Percentiles rank a stretch among this genome's conserved stretches.
phyloP scores from a whole-genome alignment of 2,888 invertebrate species.

The Pilophorus perplexus region DNA sequence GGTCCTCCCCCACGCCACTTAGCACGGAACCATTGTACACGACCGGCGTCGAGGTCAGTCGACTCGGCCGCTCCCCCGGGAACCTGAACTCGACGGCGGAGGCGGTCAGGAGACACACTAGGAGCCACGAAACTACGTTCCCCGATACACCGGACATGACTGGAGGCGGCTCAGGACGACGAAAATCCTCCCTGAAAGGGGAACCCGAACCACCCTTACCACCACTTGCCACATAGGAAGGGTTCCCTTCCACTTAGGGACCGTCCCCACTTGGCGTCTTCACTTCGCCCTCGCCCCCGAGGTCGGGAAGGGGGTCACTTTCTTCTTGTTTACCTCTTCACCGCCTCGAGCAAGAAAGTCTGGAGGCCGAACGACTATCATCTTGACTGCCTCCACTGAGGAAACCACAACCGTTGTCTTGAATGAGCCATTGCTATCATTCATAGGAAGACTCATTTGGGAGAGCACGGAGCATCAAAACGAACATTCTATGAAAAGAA shows the following conservation, averaged over 20 bases:
- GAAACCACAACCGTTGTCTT: no score
- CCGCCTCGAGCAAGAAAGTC: slow-evolving; percentile 24
- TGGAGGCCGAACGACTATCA: slow-evolving; percentile 16
- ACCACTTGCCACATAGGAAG: background rate
- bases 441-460: no score
- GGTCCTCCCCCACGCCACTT: background rate
- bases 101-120: slow-evolving; percentile 2
- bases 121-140: slow-evolving; percentile 31
- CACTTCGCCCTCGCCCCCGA: slow-evolving; percentile 1
- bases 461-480: no score
- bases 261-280: background rate
- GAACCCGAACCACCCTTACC: no score
- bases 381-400: no score
- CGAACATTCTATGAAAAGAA: no score
- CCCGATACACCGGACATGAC: slow-evolving; percentile 39
- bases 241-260: no score
- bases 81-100: slow-evolving; percentile 42
- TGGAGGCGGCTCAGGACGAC: slow-evolving; percentile 10
- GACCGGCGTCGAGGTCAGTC: background rate
- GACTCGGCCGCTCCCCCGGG: slow-evolving; percentile 37
- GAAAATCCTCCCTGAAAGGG: no score
- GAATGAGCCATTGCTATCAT: no score
- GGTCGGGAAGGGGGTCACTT: slow-evolving; percentile 25
- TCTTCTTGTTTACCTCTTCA: slow-evolving; percentile 31
- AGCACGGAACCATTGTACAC: background rate